Evolutionary conservation across 1,140 invertebrate genomes (phyloP).

Genomic region (Zaprionus capensis): DNA sequence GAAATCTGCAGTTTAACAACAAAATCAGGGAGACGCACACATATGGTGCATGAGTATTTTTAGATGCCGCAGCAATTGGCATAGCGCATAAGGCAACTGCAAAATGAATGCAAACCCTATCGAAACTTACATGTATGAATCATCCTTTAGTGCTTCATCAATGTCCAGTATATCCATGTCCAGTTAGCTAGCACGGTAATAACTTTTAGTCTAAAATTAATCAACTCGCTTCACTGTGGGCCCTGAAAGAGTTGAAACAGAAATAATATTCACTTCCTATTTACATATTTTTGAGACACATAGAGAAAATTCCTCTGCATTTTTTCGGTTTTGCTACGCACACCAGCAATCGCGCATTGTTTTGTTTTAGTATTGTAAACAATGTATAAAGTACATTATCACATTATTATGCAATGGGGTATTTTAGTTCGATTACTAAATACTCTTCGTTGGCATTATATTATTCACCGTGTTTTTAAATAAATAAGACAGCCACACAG

Average conservation of each 20-base stretch:
- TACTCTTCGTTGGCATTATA: conserved; percentile 24
- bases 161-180: conserved; percentile 83
- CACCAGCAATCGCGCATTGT: not conserved
- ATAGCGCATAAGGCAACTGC: conserved; percentile 18
- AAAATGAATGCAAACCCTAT: conserved; percentile 25
- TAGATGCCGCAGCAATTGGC: conserved; percentile 22
- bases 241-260: conserved; percentile 8
- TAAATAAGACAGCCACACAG: conserved; percentile 40
- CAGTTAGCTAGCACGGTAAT: conserved; percentile 25
- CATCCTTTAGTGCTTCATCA: conserved; percentile 83
- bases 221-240: conserved; percentile 14
- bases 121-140: conserved; percentile 82
- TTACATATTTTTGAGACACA: not conserved
- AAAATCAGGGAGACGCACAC: conserved; percentile 24
- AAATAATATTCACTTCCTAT: conserved; percentile 13
- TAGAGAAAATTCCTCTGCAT: conserved; percentile 35
- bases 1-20: conserved; percentile 61
- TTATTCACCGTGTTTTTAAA: conserved; percentile 44
- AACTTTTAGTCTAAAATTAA: conserved; percentile 43
- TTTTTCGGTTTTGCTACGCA: conserved; percentile 10
- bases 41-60: conserved; percentile 54
- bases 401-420: conserved; percentile 19
- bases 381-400: not conserved
- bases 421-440: conserved; percentile 17
- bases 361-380: conserved; percentile 19